Base-by-base conservation (phyloP, 2,888 invertebrate genomes). In the Pedicia rivosa region DNA sequence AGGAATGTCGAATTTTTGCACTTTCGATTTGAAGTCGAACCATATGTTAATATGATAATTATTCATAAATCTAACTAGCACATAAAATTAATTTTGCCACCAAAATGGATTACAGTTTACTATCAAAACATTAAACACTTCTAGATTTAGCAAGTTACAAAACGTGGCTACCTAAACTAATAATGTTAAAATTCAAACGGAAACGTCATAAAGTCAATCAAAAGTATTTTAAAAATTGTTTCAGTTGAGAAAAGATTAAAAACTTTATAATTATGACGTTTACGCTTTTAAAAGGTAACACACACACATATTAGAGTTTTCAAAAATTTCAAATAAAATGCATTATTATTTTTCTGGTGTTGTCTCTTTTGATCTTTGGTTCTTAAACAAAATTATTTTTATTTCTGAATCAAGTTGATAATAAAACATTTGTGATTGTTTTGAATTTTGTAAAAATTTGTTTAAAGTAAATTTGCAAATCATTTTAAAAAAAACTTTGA, bases 1-100 rank as follows among this genome's bases (percentile, higher is more conserved):
- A 46, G 88, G 88, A 2, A 72, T 88, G 1, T 82, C 83, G 50
- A 92, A 91, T 2, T 87, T 92, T 48, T 70, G 90, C 42, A 67
- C 1, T 51, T 53, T 52, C 52, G 56, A 39, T 59, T 57, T 43
- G 45, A 45, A 35, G 20, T 37, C 3, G 13, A 48, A 58, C 22
- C 72, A 66, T 17, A 32, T 20, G 72, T 72, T 55, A 64, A 63
- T 20, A 55, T 59, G 0, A 51, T 48, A 1, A 66, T 61, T 43
- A 62, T 63, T 5, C 59, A 59, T 56, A 36, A 41, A 43, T 32
- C 7, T 24, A 24, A 16, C 9, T 10, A 3, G 31, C 10, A 13
- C 3, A 30, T 27, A 63, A 64, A 15, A 17, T 7, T 36, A n/a
- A 20, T 16, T n/a, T 5, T 12, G 6, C 12, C 12, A 27, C 12